These are phyloP conservation scores for Sapayoa aenigma DNA, from an alignment of 2,113 vertebrate genomes.

Conservation along the genomic window DNA sequence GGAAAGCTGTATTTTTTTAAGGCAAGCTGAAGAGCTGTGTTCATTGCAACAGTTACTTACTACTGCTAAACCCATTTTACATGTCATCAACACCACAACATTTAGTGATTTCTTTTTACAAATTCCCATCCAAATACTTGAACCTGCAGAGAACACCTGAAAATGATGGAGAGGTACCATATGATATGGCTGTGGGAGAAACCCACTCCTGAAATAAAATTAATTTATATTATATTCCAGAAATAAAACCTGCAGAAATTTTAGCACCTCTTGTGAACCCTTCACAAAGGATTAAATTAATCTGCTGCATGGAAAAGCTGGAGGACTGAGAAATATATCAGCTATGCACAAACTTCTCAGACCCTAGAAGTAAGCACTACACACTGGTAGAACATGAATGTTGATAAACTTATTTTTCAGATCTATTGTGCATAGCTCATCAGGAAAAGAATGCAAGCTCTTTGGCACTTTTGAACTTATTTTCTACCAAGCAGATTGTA, in stretches of 20 bases:
- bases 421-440: background rate
- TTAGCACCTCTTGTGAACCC: background rate
- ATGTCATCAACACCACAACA: background rate
- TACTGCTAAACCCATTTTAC: background rate
- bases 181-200: background rate
- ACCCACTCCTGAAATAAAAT: background rate
- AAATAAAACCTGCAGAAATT: background rate
- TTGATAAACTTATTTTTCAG: background rate
- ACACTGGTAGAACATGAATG: background rate
- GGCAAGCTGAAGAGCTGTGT: background rate
- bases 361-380: background rate
- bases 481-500: background rate
- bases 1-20: background rate
- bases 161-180: background rate
- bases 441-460: background rate
- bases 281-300: background rate
- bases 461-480: background rate
- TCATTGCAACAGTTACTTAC: background rate
- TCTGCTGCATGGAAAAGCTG: background rate
- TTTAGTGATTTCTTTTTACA: background rate
- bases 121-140: background rate
- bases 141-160: background rate
- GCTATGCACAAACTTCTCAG: background rate
- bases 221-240: background rate
- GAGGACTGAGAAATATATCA: background rate